Base-by-base conservation (phyloP, 1,140 invertebrate species). In the Heliconius hewitsoni region DNA sequence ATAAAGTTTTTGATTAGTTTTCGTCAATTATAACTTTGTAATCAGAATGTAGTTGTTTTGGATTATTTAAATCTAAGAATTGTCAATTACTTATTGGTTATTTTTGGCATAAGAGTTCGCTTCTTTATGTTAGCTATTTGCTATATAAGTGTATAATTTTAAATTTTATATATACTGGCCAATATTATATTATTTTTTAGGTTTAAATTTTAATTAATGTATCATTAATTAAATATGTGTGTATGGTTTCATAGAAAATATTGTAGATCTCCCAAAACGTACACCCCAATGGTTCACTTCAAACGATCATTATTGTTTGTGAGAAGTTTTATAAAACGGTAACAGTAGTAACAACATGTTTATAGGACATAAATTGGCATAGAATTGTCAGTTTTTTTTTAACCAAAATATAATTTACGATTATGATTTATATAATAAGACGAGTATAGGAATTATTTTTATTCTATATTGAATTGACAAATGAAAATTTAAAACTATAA, bases 1-100 rank as follows among this genome's bases (percentile, higher is more conserved):
- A 82, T 87, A 88, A 89, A 89, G 82, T 87, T 91, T 93, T 91
- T 92, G 89, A 92, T 93, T 92, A 90, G 88, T 94, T 94, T 93
- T 90, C 84, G 92, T 94, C 92, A 94, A 94, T 94, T 94, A 94
- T 91, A 93, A 88, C 87, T 89, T 91, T 85, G 86, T 93, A 93
- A 92, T 90, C 86, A 90, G 82, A 92, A 88, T 85, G 85, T 92
- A 93, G 91, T 94, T 93, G 87, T 86, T 94, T 94, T 94, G 89
- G 82, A 93, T 94, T 92, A 87, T 94, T 94, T 94, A 93, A 89
- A 88, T 92, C 87, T 94, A 94, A 94, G 91, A 87, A 93, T 88
- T 89, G 92, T 94, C 92, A 94, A 94, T 94, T 94, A 94, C 84
- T 91, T 91, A 92, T 82, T 30, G 23, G 13, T 66, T 90, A 89